Evolutionary conservation across 2,888 invertebrate genomes (phyloP), one percentile per base, ranked within the genome.

Genomic region (Cryptosula pallasiana): DNA sequence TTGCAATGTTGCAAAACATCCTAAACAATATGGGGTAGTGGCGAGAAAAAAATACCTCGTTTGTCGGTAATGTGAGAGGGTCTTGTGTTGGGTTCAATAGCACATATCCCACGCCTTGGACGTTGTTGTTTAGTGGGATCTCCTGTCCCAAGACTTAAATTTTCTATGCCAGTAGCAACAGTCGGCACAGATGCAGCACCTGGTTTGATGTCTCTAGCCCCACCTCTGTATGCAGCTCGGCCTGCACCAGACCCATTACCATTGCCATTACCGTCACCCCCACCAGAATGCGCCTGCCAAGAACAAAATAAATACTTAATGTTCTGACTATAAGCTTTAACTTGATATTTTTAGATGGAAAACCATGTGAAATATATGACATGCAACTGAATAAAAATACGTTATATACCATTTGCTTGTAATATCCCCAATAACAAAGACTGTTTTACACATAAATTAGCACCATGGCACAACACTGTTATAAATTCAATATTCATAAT

Each of bases 181-280:
- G 75, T 75, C 13, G 27, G 35, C 1, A 69, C 35, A n/a, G 63
- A 58, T 23, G 55, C 57, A n/a, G 32, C 73, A 1, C 80, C 80
- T 23, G 79, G 78, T 1, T 76, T 74, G 20, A 79, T 78, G 2
- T 54, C 71, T 1, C 77, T 74, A 0, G 79, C 78, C 0, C 80
- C 80, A 13, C 81, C 81, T 27, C 80, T 76, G 72, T 78, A 78
- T 9, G 77, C 77, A 0, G 81, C 79, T n/a, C 81, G 73, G 1
- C 80, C 80, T 16, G 63, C 63, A 45, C 45, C 45, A 45, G 45
- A 13, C 9, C 45, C 45, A 45, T 20, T 20, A 2, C 63, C 63
- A 63, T 63, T 63, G n/a, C 63, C 63, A 63, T 63, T 34, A 2
- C 63, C 32, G 23, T 25, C 55, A 45, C 25, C 55, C 25, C 63